These are phyloP conservation scores for Arctocebus calabarensis DNA, from an alignment of 2,797 vertebrate species.

Conservation along the genomic window DNA sequence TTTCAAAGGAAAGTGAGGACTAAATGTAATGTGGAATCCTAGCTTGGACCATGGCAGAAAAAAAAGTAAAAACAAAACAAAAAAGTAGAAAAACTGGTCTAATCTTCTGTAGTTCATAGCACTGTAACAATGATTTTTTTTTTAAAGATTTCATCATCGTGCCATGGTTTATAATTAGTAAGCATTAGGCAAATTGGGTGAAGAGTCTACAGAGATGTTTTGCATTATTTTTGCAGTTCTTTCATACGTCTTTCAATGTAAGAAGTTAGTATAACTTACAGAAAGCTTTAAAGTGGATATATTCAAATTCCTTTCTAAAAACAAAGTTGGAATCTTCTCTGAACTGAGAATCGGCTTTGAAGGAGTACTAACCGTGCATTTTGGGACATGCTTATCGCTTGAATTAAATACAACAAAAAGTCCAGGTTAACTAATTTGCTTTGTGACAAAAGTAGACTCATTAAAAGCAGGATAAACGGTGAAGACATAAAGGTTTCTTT, in stretches of 20 bases:
- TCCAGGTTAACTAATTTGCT: not conserved
- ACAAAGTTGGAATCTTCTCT: not conserved
- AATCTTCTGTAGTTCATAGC: not conserved
- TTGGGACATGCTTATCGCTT: not conserved
- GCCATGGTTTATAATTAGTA: not conserved
- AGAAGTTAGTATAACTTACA: not conserved
- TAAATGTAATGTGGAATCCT: not conserved
- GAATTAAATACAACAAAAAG: not conserved
- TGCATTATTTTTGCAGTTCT: not conserved
- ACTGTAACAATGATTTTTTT: not conserved
- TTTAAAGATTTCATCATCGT: not conserved
- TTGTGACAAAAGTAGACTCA: accelerated
- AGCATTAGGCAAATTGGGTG: not conserved
- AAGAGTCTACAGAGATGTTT: not conserved
- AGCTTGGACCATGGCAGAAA: too few species aligned
- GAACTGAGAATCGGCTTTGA: not conserved
- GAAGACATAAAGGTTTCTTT: not conserved
- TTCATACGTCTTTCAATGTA: not conserved
- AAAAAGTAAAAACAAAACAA: not conserved
- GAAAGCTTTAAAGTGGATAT: not conserved
- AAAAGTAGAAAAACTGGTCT: not conserved
- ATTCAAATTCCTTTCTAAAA: not conserved
- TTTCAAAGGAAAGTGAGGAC: not conserved
- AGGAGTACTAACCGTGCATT: not conserved
- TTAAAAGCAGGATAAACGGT: not conserved